phyloP scores from a whole-genome alignment of 30 jellyfish, hydroid and myxozoan genomes.

The Aurelia aurita complex sp. Pacific region DNA sequence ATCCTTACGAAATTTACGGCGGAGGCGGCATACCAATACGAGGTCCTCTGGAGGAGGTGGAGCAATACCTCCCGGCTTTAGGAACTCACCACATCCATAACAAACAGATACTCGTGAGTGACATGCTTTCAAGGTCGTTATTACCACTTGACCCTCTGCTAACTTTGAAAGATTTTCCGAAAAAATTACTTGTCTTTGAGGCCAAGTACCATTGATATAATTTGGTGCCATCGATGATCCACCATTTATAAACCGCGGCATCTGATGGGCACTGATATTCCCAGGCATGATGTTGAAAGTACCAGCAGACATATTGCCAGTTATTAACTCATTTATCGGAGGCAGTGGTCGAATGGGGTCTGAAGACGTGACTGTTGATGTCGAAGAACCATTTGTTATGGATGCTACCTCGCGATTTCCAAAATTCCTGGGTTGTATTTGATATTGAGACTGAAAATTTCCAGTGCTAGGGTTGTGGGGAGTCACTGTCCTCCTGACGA shows the following conservation, averaged over 20 bases:
- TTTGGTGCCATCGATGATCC: slow-evolving; percentile 6
- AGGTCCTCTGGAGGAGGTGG: slow-evolving; percentile 9
- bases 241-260: slow-evolving; percentile 2
- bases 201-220: slow-evolving; percentile 1
- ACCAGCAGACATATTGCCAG: slow-evolving; percentile 3
- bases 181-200: background rate
- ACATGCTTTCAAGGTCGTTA: slow-evolving; percentile 1
- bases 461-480: slow-evolving; percentile 9
- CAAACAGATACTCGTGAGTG: slow-evolving; percentile 3
- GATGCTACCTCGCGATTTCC: slow-evolving; percentile 4
- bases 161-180: slow-evolving; percentile 1
- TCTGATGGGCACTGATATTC: background rate
- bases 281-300: background rate
- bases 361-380: slow-evolving; percentile 5
- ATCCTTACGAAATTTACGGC: background rate
- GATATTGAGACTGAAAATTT: too few relatives aligned
- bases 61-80: background rate
- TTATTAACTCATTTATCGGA: background rate
- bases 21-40: slow-evolving; percentile 8
- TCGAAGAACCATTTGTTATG: background rate
- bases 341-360: slow-evolving; percentile 3
- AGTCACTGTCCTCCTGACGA: background rate
- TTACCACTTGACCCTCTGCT: slow-evolving; percentile 1
- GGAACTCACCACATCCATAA: slow-evolving; percentile 2
- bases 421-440: too few relatives aligned